Evolutionary conservation across 1,140 invertebrate species (phyloP).

Genomic region (Antheraea pernyi): DNA sequence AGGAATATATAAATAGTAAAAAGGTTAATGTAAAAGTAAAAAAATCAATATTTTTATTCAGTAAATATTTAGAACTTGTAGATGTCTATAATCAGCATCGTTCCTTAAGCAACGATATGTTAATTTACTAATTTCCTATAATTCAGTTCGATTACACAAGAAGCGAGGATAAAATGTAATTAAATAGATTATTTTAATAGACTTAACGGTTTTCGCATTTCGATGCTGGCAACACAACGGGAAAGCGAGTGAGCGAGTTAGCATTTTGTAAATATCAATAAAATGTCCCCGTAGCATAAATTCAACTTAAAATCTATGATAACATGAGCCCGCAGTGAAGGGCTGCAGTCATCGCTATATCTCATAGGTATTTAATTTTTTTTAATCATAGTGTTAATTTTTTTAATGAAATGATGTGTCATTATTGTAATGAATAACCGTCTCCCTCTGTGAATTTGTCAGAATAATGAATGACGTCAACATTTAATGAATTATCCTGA

Average conservation of each 20-base stretch:
- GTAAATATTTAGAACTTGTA: no score
- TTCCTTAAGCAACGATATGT: no score
- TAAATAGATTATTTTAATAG: no score
- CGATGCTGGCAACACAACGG: constrained; percentile 45
- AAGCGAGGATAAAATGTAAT: no score
- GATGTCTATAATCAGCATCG: no score
- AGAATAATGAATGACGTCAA: background rate
- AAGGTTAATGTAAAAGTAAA: no score
- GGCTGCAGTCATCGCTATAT: constrained; percentile 68
- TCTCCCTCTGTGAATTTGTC: constrained; percentile 24
- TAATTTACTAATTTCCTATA: no score
- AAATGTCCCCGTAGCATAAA: constrained; percentile 74
- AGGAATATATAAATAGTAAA: no score
- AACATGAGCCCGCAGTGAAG: constrained; percentile 31
- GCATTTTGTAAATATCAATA: constrained; percentile 69
- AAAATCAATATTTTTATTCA: no score
- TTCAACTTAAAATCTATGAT: constrained; percentile 49
- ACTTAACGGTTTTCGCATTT: background rate
- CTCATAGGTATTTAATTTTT: constrained; percentile 77
- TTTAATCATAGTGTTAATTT: constrained; percentile 70
- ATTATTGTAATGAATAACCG: constrained; percentile 16
- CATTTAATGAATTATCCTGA: background rate
- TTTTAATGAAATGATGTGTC: constrained; percentile 65
- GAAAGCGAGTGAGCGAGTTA: constrained; percentile 62
- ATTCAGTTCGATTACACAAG: no score